Evolutionary conservation across 1,140 invertebrate species (phyloP).

Genomic region (Brachionus asplanchnoidis): DNA sequence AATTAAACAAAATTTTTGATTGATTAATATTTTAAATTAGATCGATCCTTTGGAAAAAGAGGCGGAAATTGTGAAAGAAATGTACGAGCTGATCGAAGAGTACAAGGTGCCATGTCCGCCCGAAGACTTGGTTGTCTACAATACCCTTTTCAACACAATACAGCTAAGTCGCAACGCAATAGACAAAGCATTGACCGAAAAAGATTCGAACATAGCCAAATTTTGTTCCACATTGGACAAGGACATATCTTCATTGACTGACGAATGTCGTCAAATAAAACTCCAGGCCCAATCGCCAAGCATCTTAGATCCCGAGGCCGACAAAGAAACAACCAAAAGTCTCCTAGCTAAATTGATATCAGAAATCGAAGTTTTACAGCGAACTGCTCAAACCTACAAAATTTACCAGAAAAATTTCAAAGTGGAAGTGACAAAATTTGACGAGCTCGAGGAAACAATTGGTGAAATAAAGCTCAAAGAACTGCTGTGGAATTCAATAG

Average conservation of each 20-base stretch:
- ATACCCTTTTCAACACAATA: conserved; percentile 56
- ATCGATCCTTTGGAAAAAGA: conserved; percentile 62
- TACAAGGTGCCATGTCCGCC: conserved; percentile 64
- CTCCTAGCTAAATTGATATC: conserved; percentile 64
- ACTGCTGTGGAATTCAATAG: conserved; percentile 70
- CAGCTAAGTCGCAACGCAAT: conserved; percentile 56
- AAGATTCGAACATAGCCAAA: conserved; percentile 56
- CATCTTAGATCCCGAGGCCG: conserved; percentile 68
- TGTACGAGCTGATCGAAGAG: conserved; percentile 69
- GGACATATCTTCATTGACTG: conserved; percentile 55
- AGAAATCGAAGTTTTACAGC: conserved; percentile 62
- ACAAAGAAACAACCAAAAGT: conserved; percentile 63
- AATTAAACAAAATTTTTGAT: conserved; percentile 40
- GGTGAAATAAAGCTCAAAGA: conserved; percentile 71
- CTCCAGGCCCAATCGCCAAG: conserved; percentile 62
- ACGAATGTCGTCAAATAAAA: conserved; percentile 57
- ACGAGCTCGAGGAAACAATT: conserved; percentile 70
- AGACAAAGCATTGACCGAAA: conserved; percentile 56
- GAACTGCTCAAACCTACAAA: conserved; percentile 65
- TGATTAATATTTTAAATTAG: conserved; percentile 44
- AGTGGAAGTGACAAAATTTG: conserved; percentile 72
- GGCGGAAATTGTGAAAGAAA: conserved; percentile 66
- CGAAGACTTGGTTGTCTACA: conserved; percentile 63
- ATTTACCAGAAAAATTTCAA: conserved; percentile 59
- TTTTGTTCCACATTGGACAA: conserved; percentile 56